Percentiles rank a stretch among this genome's conserved stretches.
phyloP scores from a whole-genome alignment of 2,888 invertebrate species.

The Agrochola litura region DNA sequence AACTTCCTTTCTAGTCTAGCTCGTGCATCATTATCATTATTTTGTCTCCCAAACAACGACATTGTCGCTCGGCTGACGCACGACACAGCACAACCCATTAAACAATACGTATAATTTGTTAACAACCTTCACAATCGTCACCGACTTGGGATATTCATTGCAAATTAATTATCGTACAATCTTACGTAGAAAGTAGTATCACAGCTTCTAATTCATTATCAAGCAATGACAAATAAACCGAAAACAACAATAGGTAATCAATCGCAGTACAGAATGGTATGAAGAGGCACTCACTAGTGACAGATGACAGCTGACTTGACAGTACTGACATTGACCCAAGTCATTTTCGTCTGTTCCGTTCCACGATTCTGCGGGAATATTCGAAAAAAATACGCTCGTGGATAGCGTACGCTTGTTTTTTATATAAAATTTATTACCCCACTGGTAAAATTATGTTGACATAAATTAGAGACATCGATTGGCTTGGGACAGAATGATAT shows the following conservation, averaged over 20 bases:
- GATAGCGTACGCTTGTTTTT: background rate
- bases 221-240: constrained; percentile 38
- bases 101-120: constrained; percentile 69
- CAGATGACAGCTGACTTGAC: constrained; percentile 29
- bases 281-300: constrained; percentile 22
- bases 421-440: background rate
- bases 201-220: constrained; percentile 31
- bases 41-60: constrained; percentile 85
- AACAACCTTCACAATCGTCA: constrained; percentile 69
- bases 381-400: background rate
- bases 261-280: constrained; percentile 32
- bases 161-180: constrained; percentile 46
- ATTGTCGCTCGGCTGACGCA: constrained; percentile 82
- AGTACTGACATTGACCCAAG: constrained; percentile 6
- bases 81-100: constrained; percentile 88
- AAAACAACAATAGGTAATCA: constrained; percentile 57
- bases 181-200: constrained; percentile 30
- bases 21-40: constrained; percentile 75
- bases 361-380: background rate
- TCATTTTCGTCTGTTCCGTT: constrained; percentile 4
- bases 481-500: background rate
- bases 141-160: constrained; percentile 71
- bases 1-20: constrained; percentile 85
- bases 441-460: background rate
- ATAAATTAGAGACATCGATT: background rate